Conservation (phyloP, 2,888 invertebrate species). For the Aelia acuminata region DNA sequence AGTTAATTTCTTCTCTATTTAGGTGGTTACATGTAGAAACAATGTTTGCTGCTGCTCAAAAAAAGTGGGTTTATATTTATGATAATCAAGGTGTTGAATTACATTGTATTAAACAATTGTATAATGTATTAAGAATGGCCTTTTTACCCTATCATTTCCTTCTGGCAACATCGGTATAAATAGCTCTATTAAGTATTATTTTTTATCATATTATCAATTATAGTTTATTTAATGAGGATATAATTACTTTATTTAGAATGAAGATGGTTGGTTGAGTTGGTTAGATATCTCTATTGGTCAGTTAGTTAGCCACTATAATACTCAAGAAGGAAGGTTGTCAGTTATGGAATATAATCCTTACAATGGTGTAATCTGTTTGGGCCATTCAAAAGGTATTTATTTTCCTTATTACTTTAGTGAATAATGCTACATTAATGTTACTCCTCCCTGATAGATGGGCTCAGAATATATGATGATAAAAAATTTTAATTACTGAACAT, state of each 20-base stretch:
- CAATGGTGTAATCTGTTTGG: slow-evolving; percentile 93
- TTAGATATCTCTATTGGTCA: slow-evolving; percentile 95
- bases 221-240: not conserved
- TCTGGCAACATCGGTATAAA: slow-evolving; percentile 84
- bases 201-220: not conserved
- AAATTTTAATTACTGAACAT: no score
- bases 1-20: slow-evolving; percentile 19
- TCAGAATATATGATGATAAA: no score
- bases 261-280: slow-evolving; percentile 88
- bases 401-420: not conserved
- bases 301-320: slow-evolving; percentile 83
- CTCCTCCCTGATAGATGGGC: no score
- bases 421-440: no score
- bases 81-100: slow-evolving; percentile 97
- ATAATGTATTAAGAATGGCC: slow-evolving; percentile 85
- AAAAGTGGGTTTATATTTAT: slow-evolving; percentile 96
- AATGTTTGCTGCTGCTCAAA: slow-evolving; percentile 98
- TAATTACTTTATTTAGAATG: slow-evolving; percentile 72
- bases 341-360: slow-evolving; percentile 94
- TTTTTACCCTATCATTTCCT: slow-evolving; percentile 98
- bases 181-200: not conserved
- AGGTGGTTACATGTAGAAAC: slow-evolving; percentile 95
- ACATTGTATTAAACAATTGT: slow-evolving; percentile 92
- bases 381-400: slow-evolving; percentile 81
- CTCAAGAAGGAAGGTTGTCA: slow-evolving; percentile 82